A percentile compares a stretch with the other conserved stretches of the same genome.
Evolutionary conservation across 2,113 vertebrate genomes (phyloP).

Genomic region (Illadopsis cleaveri): DNA sequence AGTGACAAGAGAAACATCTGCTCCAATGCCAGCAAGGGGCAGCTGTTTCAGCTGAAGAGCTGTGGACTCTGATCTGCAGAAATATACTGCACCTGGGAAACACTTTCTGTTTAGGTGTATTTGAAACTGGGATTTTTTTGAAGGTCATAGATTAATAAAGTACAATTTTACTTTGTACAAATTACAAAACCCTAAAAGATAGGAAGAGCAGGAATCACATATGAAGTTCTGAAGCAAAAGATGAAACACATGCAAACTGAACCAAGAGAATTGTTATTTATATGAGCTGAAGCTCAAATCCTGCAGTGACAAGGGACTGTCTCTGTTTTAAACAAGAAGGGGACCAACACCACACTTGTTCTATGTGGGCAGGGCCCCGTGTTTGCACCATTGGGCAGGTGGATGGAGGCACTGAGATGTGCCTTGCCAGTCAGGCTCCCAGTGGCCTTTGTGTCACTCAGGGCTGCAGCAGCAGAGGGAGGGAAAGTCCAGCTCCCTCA

Average conservation of each 20-base stretch:
- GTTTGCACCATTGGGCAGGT: not conserved
- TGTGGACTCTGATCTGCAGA: not conserved
- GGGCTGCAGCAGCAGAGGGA: not conserved
- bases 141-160: not conserved
- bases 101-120: not conserved
- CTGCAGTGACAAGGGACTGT: not conserved
- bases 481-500: not conserved
- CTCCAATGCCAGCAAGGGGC: not conserved
- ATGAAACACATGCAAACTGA: not conserved
- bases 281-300: not conserved
- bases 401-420: not conserved
- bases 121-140: not conserved
- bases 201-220: not conserved
- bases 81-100: not conserved
- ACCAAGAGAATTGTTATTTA: not conserved
- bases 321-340: not conserved
- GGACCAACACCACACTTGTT: not conserved
- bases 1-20: not conserved
- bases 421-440: not conserved
- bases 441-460: not conserved
- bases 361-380: not conserved
- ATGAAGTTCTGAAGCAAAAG: not conserved
- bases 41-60: not conserved
- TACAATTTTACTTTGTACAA: not conserved
- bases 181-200: not conserved